These are phyloP conservation scores for Percopsis omiscomaycus DNA, from an alignment of 2,797 vertebrate species.

Conservation along the genomic window DNA sequence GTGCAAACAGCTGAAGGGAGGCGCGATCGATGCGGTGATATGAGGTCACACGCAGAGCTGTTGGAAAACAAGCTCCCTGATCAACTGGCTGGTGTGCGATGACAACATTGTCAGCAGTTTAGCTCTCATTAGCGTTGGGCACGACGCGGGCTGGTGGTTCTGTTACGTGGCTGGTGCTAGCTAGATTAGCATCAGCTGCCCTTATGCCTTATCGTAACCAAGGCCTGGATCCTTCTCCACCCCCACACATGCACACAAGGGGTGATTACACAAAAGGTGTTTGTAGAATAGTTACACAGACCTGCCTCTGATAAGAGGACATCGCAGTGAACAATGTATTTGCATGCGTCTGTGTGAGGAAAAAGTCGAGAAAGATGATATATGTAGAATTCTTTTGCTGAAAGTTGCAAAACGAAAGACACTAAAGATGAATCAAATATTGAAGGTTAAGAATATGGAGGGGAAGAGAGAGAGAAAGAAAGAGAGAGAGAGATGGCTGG, in stretches of 20 bases:
- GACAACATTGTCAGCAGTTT: background rate
- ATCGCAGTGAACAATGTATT: slow-evolving; percentile 12
- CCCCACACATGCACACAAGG: background rate
- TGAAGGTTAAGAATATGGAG: background rate
- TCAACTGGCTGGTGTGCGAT: background rate
- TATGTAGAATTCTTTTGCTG: no score
- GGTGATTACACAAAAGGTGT: slow-evolving; percentile 47
- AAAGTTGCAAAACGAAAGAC: no score
- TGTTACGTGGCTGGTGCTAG: background rate
- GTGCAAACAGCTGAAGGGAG: background rate
- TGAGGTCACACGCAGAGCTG: background rate
- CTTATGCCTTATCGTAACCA: background rate
- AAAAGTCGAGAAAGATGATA: no score
- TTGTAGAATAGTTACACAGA: slow-evolving; percentile 53
- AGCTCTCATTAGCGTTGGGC: background rate
- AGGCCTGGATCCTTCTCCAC: no score
- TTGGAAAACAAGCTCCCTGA: background rate
- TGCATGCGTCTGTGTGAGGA: background rate
- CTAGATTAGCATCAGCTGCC: background rate
- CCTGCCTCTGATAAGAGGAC: slow-evolving; percentile 22
- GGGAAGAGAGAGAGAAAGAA: background rate
- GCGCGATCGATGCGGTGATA: background rate
- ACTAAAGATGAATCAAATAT: background rate
- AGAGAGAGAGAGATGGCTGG: background rate
- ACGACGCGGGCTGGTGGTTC: background rate